Evolutionary conservation across 2,113 vertebrate genomes (phyloP), one percentile per base, ranked within the genome.

Genomic region (Numenius arquata): DNA sequence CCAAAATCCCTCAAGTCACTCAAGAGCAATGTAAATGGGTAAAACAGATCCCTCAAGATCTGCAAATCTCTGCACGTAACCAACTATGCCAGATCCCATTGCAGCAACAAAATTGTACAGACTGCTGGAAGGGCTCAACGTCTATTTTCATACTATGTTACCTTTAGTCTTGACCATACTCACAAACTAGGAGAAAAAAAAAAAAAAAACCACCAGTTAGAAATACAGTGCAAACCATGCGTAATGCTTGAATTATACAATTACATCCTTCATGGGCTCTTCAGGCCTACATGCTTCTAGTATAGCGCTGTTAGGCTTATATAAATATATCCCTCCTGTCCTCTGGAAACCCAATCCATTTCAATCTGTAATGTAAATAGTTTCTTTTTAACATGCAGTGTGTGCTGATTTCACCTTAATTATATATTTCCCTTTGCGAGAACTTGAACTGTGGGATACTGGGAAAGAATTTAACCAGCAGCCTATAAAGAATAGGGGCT

Each of bases 371-470:
- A 88, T 74, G 38, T 88, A 93, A 95, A 96, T 82, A 95, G 62
- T 66, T 96, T 93, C 77, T 95, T 92, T 95, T 94, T 88, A 95
- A 91, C 84, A 52, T 22, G 0, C 50, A 85, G 77, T 74, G 43
- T 95, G 89, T 83, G 77, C 78, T 95, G 95, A 96, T 95, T 96
- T 95, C 87, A 95, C 89, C 96, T 94, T 95, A 92, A 95, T 97
- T 96, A 91, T 95, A 70, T 91, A 92, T 91, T 96, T 96, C 95
- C 93, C 89, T 83, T 82, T 92, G 80, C 5, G 0, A 89, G 87
- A 94, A 88, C 63, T 79, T 7, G 6, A 70, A 83, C 91, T 79
- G 61, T 94, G 87, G 91, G 94, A 91, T 85, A 95, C 77, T 88
- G 89, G 41, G 63, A 95, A 96, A 88, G 91, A 96, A 96, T 94